phyloP scores from a whole-genome alignment of 2,797 vertebrate genomes.

The Urocyon cinereoargenteus region DNA sequence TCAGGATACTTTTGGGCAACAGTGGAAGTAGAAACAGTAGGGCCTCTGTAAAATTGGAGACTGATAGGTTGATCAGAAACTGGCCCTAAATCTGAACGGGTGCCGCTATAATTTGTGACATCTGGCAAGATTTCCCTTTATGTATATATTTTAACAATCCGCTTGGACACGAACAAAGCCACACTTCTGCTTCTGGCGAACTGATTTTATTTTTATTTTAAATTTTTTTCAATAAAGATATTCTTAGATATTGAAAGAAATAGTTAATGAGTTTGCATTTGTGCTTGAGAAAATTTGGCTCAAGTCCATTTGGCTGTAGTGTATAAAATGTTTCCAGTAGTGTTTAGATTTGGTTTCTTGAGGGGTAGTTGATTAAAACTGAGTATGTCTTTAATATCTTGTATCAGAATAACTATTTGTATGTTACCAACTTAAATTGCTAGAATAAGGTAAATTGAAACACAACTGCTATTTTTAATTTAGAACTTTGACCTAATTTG shows the following conservation, averaged over 20 bases:
- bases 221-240: constrained; percentile 89
- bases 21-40: constrained; percentile 98
- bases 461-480: constrained; percentile 92
- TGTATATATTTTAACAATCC: constrained; percentile 99
- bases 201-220: constrained; percentile 93
- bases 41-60: constrained; percentile 95
- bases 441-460: constrained; percentile 94
- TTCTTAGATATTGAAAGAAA: constrained; percentile 90
- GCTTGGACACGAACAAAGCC: constrained; percentile 96
- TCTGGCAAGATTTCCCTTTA: constrained; percentile 95
- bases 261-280: constrained; percentile 91
- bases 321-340: constrained; percentile 94
- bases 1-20: constrained; percentile 99
- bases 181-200: constrained; percentile 97
- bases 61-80: constrained; percentile 94
- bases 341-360: constrained; percentile 95
- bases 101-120: constrained; percentile 96
- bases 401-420: constrained; percentile 97
- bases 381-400: constrained; percentile 94
- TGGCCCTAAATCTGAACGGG: constrained; percentile 93
- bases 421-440: constrained; percentile 95
- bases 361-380: constrained; percentile 93
- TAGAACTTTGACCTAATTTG: constrained; percentile 93
- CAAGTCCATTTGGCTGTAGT: constrained; percentile 95
- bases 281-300: constrained; percentile 93